Evolutionary conservation across 2,888 invertebrate genomes (phyloP), one percentile per base, ranked within the genome.

Genomic region (Calameuta idolon): DNA sequence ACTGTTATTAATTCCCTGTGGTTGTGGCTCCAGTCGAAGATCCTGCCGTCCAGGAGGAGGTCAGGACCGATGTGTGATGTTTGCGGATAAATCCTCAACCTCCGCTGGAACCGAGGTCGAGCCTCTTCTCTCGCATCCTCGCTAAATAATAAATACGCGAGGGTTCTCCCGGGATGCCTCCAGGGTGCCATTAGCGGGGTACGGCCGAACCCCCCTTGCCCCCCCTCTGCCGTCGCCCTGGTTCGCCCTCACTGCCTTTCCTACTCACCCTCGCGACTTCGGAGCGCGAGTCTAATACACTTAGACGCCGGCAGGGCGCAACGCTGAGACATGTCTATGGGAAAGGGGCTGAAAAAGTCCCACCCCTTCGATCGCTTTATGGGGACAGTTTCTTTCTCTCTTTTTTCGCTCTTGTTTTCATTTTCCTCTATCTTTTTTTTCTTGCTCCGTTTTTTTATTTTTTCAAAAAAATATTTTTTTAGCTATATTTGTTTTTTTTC

Each of bases 101-200:
- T 31, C 69, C 35, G 69, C 11, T 34, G 40, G 76, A 37, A 55
- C 31, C 77, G 34, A 33, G 74, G 74, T 34, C 74, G 33, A 34
- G 74, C 31, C 74, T 74, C 74, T 75, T 73, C 76, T 76, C 74
- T 79, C 77, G 85, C 79, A 82, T 81, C 81, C 83, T 83, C 84
- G 87, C 88, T 91, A 91, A 91, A 91, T 91, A 91, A 91, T 91
- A 91, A 91, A 91, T 91, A 90, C 87, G 89, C 87, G 89, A 87
- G 89, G 89, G 89, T 89, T 90, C 86, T 86, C 85, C 85, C 86
- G 88, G 88, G 87, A 90, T 90, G 88, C 89, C 91, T 90, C 91
- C 86, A 89, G 91, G 90, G 91, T 91, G 88, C 90, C 90, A 91
- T 91, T 91, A 91, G 89, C 88, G 88, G 90, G 91, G 90, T 88